phyloP scores from a whole-genome alignment of 2,888 invertebrate species.

The Apoderus coryli region DNA sequence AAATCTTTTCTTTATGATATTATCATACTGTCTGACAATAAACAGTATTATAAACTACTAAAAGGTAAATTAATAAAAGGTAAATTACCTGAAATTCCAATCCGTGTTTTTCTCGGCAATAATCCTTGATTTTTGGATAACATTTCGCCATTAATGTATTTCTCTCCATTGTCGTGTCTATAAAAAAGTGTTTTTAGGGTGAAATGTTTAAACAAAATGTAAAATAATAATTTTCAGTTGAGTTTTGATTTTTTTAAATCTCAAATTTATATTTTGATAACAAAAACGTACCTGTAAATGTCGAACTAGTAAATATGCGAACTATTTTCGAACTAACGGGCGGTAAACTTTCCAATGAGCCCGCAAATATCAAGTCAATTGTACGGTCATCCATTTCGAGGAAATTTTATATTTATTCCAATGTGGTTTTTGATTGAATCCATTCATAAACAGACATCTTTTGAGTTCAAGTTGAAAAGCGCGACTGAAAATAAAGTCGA shows the following conservation, averaged over 20 bases:
- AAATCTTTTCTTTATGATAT: too few species aligned
- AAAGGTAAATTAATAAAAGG: too few species aligned
- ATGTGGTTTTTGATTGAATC: too few species aligned
- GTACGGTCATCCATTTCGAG: conserved; percentile 75
- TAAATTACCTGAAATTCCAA: conserved; percentile 94
- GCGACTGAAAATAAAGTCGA: too few species aligned
- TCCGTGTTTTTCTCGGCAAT: conserved; percentile 92
- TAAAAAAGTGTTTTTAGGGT: conserved; percentile 19
- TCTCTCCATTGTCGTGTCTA: conserved; percentile 93
- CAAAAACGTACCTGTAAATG: conserved; percentile 72
- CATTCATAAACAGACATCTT: too few species aligned
- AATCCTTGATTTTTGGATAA: conserved; percentile 92
- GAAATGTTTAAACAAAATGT: conserved; percentile 4
- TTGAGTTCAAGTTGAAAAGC: too few species aligned
- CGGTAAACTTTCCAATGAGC: conserved; percentile 75
- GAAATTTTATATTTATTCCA: too few species aligned
- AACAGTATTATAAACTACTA: too few species aligned
- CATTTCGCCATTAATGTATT: conserved; percentile 97
- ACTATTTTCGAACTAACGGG: conserved; percentile 97
- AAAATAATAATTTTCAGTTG: conserved; percentile 1
- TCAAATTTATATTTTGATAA: not conserved
- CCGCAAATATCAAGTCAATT: conserved; percentile 80
- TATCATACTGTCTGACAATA: too few species aligned
- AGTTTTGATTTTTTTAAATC: too few species aligned
- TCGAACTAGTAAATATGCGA: conserved; percentile 94